A percentile compares a stretch with the other conserved stretches of the same genome.
Evolutionary conservation across 2,797 vertebrate genomes (phyloP).

Genomic region (Pseudopleuronectes americanus): DNA sequence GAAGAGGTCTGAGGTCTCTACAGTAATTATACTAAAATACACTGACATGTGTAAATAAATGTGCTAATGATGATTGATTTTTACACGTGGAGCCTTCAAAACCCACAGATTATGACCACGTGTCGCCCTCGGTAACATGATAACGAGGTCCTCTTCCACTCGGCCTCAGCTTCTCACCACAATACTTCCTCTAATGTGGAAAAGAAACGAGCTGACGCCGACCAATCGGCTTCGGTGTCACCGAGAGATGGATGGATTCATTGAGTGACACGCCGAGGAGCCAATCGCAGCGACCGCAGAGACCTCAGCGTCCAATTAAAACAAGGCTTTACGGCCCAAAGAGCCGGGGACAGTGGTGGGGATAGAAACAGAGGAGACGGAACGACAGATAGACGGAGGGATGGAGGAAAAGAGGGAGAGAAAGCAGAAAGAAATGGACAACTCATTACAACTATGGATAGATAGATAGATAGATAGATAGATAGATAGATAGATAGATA

Average conservation of each 20-base stretch:
- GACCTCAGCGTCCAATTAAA: constrained; percentile 62
- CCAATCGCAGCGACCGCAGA: constrained; percentile 51
- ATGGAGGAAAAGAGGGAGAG: neutral
- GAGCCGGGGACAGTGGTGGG: constrained; percentile 47
- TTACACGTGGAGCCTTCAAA: neutral
- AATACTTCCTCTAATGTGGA: constrained; percentile 21
- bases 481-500: constrained; percentile 1
- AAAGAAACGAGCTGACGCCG: constrained; percentile 62
- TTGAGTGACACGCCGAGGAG: constrained; percentile 58
- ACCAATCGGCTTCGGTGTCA: constrained; percentile 14
- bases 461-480: too few species aligned
- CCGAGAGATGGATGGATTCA: constrained; percentile 56
- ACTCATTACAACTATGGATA: too few species aligned
- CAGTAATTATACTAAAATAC: neutral
- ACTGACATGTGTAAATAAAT: neutral
- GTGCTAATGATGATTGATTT: neutral
- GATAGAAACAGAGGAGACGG: constrained; percentile 36
- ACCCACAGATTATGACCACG: constrained; percentile 2
- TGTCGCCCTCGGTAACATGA: neutral
- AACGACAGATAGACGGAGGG: constrained; percentile 1
- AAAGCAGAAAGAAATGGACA: neutral
- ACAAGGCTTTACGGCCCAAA: constrained; percentile 38
- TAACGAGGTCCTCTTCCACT: neutral
- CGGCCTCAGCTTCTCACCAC: constrained; percentile 3
- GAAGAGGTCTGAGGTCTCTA: neutral